Percentiles rank a stretch among this genome's conserved stretches.
Evolutionary conservation across 1,140 invertebrate genomes (phyloP).

Genomic region (Ditylenchus dipsaci): DNA sequence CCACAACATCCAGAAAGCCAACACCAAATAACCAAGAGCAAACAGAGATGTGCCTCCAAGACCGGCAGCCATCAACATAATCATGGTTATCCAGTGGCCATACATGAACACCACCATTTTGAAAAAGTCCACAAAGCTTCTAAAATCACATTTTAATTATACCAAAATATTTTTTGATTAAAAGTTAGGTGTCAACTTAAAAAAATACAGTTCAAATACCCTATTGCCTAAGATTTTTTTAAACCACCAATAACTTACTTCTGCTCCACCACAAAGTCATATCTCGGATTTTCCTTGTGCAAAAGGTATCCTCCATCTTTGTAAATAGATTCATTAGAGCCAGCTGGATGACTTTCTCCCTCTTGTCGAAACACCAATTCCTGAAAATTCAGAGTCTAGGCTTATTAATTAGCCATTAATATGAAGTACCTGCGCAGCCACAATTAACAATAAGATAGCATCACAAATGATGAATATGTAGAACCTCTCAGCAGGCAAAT

Average conservation of each 20-base stretch:
- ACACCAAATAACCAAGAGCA: constrained; percentile 52
- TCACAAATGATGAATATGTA: constrained; percentile 77
- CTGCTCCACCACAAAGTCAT: constrained; percentile 53
- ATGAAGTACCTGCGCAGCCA: constrained; percentile 70
- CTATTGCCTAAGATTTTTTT: too few species aligned
- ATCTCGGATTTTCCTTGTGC: constrained; percentile 45
- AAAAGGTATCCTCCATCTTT: constrained; percentile 30
- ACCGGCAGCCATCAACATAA: constrained; percentile 51
- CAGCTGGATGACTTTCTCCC: constrained; percentile 44
- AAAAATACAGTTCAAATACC: too few species aligned
- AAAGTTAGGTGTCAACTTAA: too few species aligned
- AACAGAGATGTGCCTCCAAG: constrained; percentile 57
- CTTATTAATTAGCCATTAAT: neutral
- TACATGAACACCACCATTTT: constrained; percentile 53
- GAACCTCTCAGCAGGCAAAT: constrained; percentile 65
- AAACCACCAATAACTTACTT: constrained; percentile 13
- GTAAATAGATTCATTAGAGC: constrained; percentile 51
- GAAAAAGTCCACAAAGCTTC: constrained; percentile 54
- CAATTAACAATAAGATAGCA: constrained; percentile 80
- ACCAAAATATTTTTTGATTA: too few species aligned
- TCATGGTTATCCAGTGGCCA: constrained; percentile 56
- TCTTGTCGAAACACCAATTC: constrained; percentile 45
- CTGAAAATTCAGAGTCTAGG: constrained; percentile 62
- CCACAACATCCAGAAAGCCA: constrained; percentile 57
- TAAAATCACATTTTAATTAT: constrained; percentile 24